phyloP scores from a whole-genome alignment of 2,797 vertebrate genomes.

The Ptychadena robeensis region DNA sequence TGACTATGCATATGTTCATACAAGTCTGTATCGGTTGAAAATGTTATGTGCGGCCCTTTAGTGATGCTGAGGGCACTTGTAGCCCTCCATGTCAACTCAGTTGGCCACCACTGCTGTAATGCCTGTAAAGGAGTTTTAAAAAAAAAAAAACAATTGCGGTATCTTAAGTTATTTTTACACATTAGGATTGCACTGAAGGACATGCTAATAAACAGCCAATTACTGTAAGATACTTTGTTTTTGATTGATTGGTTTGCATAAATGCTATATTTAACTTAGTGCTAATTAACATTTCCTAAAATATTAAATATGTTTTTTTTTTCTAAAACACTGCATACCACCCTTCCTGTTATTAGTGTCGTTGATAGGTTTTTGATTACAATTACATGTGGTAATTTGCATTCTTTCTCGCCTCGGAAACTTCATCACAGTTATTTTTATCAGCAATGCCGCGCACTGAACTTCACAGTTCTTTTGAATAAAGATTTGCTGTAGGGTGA shows the following conservation, averaged over 20 bases:
- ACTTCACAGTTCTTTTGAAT: neutral
- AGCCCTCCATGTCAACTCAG: no score
- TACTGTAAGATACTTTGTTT: neutral
- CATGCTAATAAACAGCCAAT: neutral
- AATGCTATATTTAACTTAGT: neutral
- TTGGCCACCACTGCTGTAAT: no score
- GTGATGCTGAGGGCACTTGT: no score
- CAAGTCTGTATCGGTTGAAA: no score
- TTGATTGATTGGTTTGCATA: conserved; percentile 3
- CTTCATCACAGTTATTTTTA: conserved; percentile 1
- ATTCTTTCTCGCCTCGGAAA: neutral
- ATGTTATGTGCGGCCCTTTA: no score
- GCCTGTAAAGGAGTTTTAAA: no score
- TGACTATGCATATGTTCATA: no score
- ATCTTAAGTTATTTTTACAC: neutral
- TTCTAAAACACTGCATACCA: neutral
- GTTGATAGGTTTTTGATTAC: neutral
- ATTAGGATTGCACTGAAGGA: neutral
- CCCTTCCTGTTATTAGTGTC: neutral
- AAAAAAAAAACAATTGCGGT: neutral
- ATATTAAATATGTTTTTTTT: neutral
- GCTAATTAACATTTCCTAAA: conserved; percentile 7
- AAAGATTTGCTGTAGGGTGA: no score
- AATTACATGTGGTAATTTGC: neutral
- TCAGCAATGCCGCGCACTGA: neutral